A percentile compares a stretch with the other conserved stretches of the same genome.
phyloP scores from a whole-genome alignment of 1,140 invertebrate species.

The Drosophila tropicalis region DNA sequence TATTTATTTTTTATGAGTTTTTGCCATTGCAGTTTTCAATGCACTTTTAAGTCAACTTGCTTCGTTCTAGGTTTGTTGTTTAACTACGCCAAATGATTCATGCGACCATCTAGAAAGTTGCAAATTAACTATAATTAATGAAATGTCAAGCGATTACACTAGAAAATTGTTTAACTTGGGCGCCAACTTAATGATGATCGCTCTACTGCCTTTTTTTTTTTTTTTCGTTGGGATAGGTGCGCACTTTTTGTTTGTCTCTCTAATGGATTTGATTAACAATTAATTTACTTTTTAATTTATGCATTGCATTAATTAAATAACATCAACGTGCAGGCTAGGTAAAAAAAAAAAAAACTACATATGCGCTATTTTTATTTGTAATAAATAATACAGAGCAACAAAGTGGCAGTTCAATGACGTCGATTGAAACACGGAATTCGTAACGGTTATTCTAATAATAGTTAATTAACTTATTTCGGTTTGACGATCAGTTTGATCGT shows the following conservation, averaged over 20 bases:
- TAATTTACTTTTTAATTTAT: slow-evolving; percentile 43
- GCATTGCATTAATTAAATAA: slow-evolving; percentile 22
- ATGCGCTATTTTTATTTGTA: slow-evolving; percentile 37
- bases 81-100: slow-evolving; percentile 41
- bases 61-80: slow-evolving; percentile 35
- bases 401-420: slow-evolving; percentile 1
- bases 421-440: neutral
- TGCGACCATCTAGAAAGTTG: slow-evolving; percentile 29
- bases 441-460: too few species aligned
- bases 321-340: neutral
- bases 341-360: neutral
- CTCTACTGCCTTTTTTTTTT: neutral
- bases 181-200: slow-evolving; percentile 9
- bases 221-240: neutral
- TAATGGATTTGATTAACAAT: slow-evolving; percentile 43
- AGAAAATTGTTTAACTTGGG: slow-evolving; percentile 9
- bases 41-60: slow-evolving; percentile 71
- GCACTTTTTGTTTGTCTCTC: slow-evolving; percentile 4
- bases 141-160: slow-evolving; percentile 45
- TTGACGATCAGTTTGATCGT: too few species aligned
- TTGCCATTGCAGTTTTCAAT: slow-evolving; percentile 51
- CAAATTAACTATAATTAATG: slow-evolving; percentile 62
- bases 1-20: slow-evolving; percentile 36
- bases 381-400: slow-evolving; percentile 17
- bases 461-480: too few species aligned